Percentiles rank a stretch among this genome's conserved stretches.
These are phyloP conservation scores for Ondatra zibethicus DNA, from an alignment of 2,113 vertebrate genomes.

Conservation along the genomic window DNA sequence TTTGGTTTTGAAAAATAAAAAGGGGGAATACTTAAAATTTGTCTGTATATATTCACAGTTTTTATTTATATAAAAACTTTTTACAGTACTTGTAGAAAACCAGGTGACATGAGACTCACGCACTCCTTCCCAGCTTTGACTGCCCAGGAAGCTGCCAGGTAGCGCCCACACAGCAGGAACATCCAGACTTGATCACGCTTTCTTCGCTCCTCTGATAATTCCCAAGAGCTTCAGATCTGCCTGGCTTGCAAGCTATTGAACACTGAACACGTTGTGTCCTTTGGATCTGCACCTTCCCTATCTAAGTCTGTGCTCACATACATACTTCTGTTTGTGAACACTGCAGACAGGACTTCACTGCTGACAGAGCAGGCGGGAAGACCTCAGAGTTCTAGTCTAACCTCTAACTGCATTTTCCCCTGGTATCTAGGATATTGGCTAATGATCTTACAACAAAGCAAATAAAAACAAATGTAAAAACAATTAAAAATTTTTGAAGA, in stretches of 20 bases:
- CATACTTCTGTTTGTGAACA: neutral
- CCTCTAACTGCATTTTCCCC: neutral
- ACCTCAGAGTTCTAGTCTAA: constrained; percentile 6
- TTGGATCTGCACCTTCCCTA: neutral
- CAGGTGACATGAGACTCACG: constrained; percentile 39
- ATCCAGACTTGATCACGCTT: neutral
- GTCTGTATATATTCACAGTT: constrained; percentile 68
- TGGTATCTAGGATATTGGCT: constrained; percentile 28
- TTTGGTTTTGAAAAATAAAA: constrained; percentile 74
- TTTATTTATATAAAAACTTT: constrained; percentile 77
- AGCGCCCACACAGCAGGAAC: neutral
- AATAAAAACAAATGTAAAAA: constrained; percentile 56
- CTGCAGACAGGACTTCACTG: neutral
- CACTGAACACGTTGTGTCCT: constrained; percentile 11
- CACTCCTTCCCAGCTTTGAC: neutral
- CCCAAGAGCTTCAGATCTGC: neutral
- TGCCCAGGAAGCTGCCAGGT: neutral
- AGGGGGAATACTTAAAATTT: constrained; percentile 63
- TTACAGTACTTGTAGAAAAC: constrained; percentile 78
- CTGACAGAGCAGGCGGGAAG: constrained; percentile 51
- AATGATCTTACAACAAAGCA: constrained; percentile 52
- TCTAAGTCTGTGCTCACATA: neutral
- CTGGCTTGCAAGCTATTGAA: constrained; percentile 11
- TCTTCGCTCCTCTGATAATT: neutral
- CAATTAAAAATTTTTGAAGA: neutral